A percentile compares a stretch with the other conserved stretches of the same genome.
Evolutionary conservation across 2,888 invertebrate genomes (phyloP).

Genomic region (Polyploca ridens): DNA sequence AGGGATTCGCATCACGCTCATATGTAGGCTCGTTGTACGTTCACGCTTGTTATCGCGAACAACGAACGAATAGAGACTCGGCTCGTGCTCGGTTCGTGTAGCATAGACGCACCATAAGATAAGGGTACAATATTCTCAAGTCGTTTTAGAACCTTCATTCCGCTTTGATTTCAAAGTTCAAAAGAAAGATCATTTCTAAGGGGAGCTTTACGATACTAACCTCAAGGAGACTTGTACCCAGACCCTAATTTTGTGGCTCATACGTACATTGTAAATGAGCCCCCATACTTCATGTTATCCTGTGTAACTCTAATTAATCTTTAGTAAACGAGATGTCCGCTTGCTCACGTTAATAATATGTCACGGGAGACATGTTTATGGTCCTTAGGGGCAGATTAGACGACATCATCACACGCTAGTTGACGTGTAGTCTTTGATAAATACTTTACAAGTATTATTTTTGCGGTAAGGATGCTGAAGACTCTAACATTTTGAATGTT

Average conservation of each 20-base stretch:
- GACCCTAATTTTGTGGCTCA: background rate
- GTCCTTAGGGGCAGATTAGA: slow-evolving; percentile 23
- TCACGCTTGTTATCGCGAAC: too few relatives aligned
- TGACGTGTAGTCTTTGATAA: background rate
- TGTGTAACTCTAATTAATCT: slow-evolving; percentile 12
- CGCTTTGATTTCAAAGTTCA: too few relatives aligned
- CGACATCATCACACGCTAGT: slow-evolving; percentile 8
- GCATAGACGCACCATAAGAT: too few relatives aligned
- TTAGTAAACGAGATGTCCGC: slow-evolving; percentile 7
- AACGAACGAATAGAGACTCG: too few relatives aligned
- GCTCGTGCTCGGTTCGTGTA: too few relatives aligned
- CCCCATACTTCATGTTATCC: slow-evolving; percentile 12
- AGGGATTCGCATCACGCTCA: too few relatives aligned
- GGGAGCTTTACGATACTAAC: background rate
- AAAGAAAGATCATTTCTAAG: background rate
- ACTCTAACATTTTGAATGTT: too few relatives aligned
- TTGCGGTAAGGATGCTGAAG: background rate
- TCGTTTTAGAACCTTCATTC: too few relatives aligned
- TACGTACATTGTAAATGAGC: slow-evolving; percentile 3
- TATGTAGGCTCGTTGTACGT: too few relatives aligned
- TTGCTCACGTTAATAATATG: slow-evolving; percentile 24
- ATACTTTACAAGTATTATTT: background rate
- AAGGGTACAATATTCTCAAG: too few relatives aligned
- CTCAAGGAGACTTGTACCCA: background rate
- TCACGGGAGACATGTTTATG: slow-evolving; percentile 36